Percentiles rank a stretch among this genome's conserved stretches.
Conservation (phyloP, 2,797 vertebrate genomes). For the Coilia nasus region DNA sequence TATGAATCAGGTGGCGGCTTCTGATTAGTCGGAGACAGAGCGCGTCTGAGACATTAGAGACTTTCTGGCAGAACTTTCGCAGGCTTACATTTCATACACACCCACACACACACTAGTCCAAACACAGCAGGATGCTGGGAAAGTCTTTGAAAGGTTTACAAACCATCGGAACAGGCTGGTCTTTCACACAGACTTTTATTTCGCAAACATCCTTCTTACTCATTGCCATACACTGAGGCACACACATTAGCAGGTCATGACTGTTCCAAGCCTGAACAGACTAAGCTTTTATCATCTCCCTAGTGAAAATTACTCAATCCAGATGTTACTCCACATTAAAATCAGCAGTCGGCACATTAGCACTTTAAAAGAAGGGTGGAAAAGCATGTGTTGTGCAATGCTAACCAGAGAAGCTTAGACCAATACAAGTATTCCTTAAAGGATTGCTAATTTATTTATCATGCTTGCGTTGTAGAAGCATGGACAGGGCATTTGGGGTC, state of each 20-base stretch:
- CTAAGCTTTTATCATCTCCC: slow-evolving; percentile 8
- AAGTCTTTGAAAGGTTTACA: background rate
- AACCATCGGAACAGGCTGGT: background rate
- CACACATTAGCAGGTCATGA: slow-evolving; percentile 15
- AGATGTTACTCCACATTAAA: background rate
- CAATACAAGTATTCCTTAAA: background rate
- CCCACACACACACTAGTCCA: no score
- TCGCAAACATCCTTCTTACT: slow-evolving; percentile 10
- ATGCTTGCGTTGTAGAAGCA: background rate
- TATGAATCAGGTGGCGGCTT: no score
- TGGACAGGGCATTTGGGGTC: background rate
- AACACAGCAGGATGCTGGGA: background rate
- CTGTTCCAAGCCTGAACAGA: background rate
- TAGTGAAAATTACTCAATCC: background rate
- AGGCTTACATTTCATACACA: no score
- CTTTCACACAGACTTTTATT: background rate
- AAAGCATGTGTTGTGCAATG: background rate
- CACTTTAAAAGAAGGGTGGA: background rate
- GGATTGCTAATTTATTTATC: background rate
- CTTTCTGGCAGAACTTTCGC: no score
- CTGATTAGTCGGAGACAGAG: no score
- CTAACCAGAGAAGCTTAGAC: background rate
- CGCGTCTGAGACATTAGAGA: no score
- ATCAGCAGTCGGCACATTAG: background rate
- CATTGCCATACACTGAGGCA: background rate